phyloP scores from a whole-genome alignment of 2,888 invertebrate genomes.

The Sesia apiformis region DNA sequence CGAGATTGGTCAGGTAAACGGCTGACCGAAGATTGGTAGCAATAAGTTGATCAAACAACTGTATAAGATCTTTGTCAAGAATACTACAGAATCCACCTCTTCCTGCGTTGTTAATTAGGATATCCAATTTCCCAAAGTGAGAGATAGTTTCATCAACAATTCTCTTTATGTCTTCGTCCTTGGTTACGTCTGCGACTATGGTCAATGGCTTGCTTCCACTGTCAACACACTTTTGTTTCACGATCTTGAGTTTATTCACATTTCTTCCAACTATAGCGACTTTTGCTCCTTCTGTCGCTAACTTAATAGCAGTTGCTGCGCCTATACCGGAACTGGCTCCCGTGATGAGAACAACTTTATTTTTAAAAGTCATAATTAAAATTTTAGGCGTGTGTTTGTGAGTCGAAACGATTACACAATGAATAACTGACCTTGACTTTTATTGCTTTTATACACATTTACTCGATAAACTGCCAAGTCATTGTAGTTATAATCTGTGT shows the following conservation, averaged over 20 bases:
- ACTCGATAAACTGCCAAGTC: too few relatives aligned
- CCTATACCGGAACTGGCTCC: conserved; percentile 82
- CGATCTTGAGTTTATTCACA: conserved; percentile 72
- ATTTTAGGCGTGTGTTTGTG: too few relatives aligned
- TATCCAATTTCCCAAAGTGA: conserved; percentile 10
- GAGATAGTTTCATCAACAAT: conserved; percentile 11
- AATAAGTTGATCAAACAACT: conserved; percentile 8
- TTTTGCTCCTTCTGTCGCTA: conserved; percentile 72
- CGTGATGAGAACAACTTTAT: conserved; percentile 62
- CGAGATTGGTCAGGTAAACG: conserved; percentile 12
- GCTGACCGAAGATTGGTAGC: conserved; percentile 10
- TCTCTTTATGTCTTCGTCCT: conserved; percentile 8
- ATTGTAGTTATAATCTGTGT: too few relatives aligned
- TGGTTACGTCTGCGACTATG: conserved; percentile 11
- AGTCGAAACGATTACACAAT: too few relatives aligned
- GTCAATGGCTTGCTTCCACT: conserved; percentile 8
- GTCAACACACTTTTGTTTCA: conserved; percentile 33
- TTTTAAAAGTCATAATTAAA: background rate
- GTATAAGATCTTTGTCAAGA: conserved; percentile 5
- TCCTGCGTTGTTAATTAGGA: conserved; percentile 15
- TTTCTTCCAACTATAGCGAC: conserved; percentile 77
- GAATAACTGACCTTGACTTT: too few relatives aligned
- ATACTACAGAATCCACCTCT: conserved; percentile 4
- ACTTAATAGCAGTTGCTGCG: conserved; percentile 72
- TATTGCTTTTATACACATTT: too few relatives aligned